Evolutionary conservation across 1,140 invertebrate species (phyloP).

Genomic region (Geopemphigus sp.): DNA sequence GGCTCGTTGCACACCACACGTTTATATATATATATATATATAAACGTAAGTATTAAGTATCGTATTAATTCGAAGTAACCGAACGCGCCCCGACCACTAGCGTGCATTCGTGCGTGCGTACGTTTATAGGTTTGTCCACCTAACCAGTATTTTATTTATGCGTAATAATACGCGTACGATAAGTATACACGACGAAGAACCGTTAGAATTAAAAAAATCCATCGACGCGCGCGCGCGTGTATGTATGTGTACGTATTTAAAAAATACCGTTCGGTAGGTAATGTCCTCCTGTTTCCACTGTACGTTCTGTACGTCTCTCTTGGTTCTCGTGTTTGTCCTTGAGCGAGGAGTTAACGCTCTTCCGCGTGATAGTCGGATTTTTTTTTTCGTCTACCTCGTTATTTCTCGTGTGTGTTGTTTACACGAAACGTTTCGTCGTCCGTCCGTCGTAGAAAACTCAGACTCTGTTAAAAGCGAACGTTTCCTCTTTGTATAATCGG

Average conservation of each 20-base stretch:
- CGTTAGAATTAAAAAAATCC: slow-evolving; percentile 24
- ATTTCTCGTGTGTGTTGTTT: background rate
- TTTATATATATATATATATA: too few species aligned
- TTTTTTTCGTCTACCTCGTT: background rate
- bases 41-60: background rate
- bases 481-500: background rate
- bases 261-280: slow-evolving; percentile 8
- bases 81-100: too few species aligned
- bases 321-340: slow-evolving; percentile 14
- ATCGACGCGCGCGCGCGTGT: background rate
- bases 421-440: background rate
- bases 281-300: background rate
- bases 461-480: background rate
- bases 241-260: background rate
- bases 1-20: background rate
- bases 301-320: background rate
- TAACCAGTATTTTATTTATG: background rate
- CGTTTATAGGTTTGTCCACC: too few species aligned
- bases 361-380: background rate
- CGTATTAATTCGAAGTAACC: background rate
- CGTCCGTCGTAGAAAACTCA: background rate
- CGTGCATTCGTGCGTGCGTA: too few species aligned
- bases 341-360: slow-evolving; percentile 22
- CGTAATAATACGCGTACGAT: background rate
- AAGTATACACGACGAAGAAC: slow-evolving; percentile 18